Percentiles rank a stretch among this genome's conserved stretches.
Conservation (phyloP, 1,140 invertebrate species). For the Hesperophylax magnus region DNA sequence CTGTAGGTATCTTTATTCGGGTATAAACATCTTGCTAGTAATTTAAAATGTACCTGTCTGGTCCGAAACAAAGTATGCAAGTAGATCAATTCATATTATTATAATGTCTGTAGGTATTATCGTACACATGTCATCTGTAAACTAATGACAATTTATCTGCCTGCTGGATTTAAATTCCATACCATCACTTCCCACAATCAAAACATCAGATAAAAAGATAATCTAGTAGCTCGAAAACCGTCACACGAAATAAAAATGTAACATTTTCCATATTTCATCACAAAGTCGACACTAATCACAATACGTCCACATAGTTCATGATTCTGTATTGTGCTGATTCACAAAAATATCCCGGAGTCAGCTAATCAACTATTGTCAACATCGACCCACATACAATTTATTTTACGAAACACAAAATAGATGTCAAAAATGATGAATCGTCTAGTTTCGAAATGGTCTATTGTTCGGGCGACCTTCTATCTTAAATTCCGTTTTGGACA, state of each 20-base stretch:
- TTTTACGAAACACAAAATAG: conserved; percentile 35
- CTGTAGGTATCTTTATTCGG: no score
- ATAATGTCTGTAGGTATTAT: no score
- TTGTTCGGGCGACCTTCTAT: conserved; percentile 28
- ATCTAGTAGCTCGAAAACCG: no score
- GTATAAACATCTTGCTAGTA: no score
- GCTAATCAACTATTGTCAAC: conserved; percentile 44
- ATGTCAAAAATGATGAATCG: conserved; percentile 41
- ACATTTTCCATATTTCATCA: conserved; percentile 4
- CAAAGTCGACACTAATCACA: conserved; percentile 33
- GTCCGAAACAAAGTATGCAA: no score
- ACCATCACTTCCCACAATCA: no score
- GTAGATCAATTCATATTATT: no score
- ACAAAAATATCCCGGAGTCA: conserved; percentile 12
- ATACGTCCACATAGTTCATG: conserved; percentile 21
- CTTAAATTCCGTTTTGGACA: conserved; percentile 11
- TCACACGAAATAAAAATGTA: neutral
- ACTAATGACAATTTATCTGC: no score
- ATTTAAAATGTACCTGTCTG: no score
- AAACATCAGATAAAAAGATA: no score
- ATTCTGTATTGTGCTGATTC: conserved; percentile 27
- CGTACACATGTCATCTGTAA: no score
- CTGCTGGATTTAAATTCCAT: no score
- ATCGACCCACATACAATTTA: conserved; percentile 36
- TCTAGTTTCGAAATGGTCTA: conserved; percentile 21